phyloP scores from a whole-genome alignment of 2,113 vertebrate genomes.

The Haplochromis vanheusdeni region DNA sequence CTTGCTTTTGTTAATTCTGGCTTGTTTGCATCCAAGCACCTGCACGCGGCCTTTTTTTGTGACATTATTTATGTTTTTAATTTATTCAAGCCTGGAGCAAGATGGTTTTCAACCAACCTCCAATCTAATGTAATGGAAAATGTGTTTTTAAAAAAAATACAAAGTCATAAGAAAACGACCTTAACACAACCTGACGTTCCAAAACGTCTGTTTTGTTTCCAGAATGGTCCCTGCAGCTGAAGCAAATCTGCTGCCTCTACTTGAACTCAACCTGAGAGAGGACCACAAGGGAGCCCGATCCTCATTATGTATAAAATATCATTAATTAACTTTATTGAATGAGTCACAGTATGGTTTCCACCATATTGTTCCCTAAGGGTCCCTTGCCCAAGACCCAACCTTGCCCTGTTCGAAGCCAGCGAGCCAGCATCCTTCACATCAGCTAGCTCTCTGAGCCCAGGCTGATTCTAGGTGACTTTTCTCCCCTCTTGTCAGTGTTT shows the following conservation, averaged over 20 bases:
- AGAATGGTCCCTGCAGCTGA: conserved; percentile 23
- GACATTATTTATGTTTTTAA: neutral
- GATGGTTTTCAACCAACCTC: neutral
- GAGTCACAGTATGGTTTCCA: conserved; percentile 44
- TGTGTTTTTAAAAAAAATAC: neutral
- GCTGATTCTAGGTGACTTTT: conserved; percentile 42
- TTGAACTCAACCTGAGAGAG: conserved; percentile 27
- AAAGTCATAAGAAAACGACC: conserved; percentile 36
- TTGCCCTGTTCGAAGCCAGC: conserved; percentile 42
- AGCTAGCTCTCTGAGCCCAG: neutral
- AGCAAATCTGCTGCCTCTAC: conserved; percentile 32
- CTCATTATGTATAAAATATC: conserved; percentile 59
- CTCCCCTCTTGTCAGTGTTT: conserved; percentile 36
- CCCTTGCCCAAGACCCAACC: conserved; percentile 55
- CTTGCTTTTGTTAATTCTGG: neutral
- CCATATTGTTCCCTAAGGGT: conserved; percentile 39
- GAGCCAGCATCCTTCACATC: conserved; percentile 40
- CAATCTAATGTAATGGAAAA: neutral
- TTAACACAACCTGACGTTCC: neutral
- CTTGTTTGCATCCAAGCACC: neutral
- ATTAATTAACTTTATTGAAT: conserved; percentile 66
- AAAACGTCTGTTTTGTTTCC: conserved; percentile 21
- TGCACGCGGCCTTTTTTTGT: neutral
- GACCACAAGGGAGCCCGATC: conserved; percentile 33
- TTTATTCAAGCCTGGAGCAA: neutral